These are phyloP conservation scores for Spodoptera littoralis DNA, from an alignment of 2,888 invertebrate genomes.

Conservation along the genomic window DNA sequence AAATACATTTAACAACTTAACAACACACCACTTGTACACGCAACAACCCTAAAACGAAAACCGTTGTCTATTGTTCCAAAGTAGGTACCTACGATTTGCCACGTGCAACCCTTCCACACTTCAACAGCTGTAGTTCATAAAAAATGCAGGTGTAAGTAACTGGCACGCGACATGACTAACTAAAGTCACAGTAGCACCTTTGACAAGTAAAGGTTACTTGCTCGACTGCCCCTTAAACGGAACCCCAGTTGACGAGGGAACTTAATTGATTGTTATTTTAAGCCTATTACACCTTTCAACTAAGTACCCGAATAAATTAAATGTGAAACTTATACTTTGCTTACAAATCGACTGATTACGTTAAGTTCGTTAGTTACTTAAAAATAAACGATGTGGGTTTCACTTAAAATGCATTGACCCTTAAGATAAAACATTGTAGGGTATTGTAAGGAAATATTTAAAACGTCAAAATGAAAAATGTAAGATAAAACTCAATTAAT, in stretches of 20 bases:
- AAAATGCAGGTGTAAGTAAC: constrained; percentile 61
- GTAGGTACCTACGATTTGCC: constrained; percentile 22
- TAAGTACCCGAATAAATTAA: constrained; percentile 47
- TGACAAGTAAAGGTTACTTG: constrained; percentile 67
- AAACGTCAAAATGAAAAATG: too few species aligned
- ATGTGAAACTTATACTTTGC: constrained; percentile 39
- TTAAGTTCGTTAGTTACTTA: constrained; percentile 23
- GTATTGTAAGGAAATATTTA: too few species aligned
- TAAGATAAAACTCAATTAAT: too few species aligned
- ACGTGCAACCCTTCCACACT: constrained; percentile 27
- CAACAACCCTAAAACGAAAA: not conserved
- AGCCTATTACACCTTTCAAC: constrained; percentile 56
- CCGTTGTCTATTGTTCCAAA: constrained; percentile 7
- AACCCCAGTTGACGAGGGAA: constrained; percentile 40
- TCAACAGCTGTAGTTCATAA: constrained; percentile 52
- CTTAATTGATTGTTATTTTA: constrained; percentile 60
- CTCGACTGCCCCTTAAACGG: constrained; percentile 48
- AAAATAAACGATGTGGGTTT: constrained; percentile 18
- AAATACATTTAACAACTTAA: not conserved
- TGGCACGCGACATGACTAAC: constrained; percentile 57
- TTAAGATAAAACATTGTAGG: too few species aligned
- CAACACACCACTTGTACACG: not conserved
- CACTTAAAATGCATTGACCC: too few species aligned
- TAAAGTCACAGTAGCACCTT: constrained; percentile 51
- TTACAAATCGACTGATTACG: constrained; percentile 44